phyloP scores from a whole-genome alignment of 2,888 invertebrate genomes.

The Cantharis rustica region DNA sequence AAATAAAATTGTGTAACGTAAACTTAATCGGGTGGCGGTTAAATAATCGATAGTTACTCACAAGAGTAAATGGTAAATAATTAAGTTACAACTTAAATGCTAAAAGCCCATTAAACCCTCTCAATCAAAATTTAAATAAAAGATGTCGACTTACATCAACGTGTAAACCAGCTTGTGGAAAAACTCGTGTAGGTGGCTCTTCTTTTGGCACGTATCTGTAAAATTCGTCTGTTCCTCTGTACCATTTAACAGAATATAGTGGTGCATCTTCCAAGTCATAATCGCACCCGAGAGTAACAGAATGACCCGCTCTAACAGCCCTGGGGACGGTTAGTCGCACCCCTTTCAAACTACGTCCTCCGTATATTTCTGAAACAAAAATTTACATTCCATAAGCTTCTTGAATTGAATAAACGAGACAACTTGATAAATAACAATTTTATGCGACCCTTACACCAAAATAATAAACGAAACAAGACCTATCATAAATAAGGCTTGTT shows the following conservation, averaged over 20 bases:
- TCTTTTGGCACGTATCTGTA: constrained; percentile 76
- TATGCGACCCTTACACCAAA: constrained; percentile 1
- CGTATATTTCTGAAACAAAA: constrained; percentile 49
- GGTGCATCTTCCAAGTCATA: constrained; percentile 59
- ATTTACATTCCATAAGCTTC: constrained; percentile 1
- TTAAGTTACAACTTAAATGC: neutral
- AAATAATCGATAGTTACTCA: neutral
- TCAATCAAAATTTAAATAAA: constrained; percentile 7
- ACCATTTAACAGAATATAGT: constrained; percentile 79
- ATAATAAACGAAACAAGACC: constrained; percentile 8
- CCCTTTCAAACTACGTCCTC: constrained; percentile 49
- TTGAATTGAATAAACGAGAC: constrained; percentile 6
- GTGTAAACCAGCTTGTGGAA: constrained; percentile 68
- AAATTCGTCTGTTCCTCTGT: constrained; percentile 74
- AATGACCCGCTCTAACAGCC: constrained; percentile 54
- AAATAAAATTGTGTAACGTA: neutral
- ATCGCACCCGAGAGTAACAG: constrained; percentile 54
- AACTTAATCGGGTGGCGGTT: neutral
- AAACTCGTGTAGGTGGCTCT: constrained; percentile 71
- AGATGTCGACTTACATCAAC: constrained; percentile 69
- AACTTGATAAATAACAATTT: constrained; percentile 22
- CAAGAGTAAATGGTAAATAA: neutral
- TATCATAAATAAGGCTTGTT: constrained; percentile 3
- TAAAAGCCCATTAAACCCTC: neutral
- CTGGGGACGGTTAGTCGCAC: constrained; percentile 52